phyloP scores from a whole-genome alignment of 2,888 invertebrate genomes.

The Halictus ligatus region DNA sequence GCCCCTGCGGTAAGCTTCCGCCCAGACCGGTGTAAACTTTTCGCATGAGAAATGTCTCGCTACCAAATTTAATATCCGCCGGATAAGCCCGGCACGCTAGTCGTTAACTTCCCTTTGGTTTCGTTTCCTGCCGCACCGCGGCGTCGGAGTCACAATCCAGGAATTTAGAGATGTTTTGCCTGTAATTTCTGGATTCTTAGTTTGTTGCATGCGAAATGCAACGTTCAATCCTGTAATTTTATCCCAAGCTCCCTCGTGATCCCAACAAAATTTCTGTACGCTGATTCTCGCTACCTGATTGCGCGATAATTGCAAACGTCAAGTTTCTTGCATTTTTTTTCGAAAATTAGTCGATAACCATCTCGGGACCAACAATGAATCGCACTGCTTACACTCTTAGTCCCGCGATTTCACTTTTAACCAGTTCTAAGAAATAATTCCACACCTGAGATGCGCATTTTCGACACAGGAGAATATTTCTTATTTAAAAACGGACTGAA shows the following conservation, averaged over 20 bases:
- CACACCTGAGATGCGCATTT: not conserved
- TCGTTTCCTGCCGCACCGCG: conserved; percentile 49
- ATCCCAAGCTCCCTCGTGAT: not conserved
- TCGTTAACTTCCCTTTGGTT: conserved; percentile 63
- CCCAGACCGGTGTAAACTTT: conserved; percentile 70
- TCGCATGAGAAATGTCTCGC: conserved; percentile 74
- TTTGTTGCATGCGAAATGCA: not conserved
- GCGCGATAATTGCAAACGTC: too few species aligned
- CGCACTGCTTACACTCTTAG: not conserved
- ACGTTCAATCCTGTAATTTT: not conserved
- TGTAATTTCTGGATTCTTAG: not conserved
- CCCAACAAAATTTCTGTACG: not conserved
- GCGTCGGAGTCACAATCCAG: not conserved
- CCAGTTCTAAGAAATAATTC: too few species aligned
- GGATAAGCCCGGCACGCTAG: conserved; percentile 56
- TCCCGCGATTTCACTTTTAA: too few species aligned
- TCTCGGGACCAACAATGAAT: not conserved
- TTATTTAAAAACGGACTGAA: not conserved
- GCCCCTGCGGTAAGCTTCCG: conserved; percentile 41
- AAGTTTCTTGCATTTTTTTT: not conserved
- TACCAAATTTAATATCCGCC: conserved; percentile 73
- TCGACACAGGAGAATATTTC: not conserved
- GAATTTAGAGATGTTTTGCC: not conserved
- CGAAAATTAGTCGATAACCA: not conserved
- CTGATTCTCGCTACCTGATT: not conserved